Conservation (phyloP, 1,140 invertebrate species). For the Aphidius gifuensis region DNA sequence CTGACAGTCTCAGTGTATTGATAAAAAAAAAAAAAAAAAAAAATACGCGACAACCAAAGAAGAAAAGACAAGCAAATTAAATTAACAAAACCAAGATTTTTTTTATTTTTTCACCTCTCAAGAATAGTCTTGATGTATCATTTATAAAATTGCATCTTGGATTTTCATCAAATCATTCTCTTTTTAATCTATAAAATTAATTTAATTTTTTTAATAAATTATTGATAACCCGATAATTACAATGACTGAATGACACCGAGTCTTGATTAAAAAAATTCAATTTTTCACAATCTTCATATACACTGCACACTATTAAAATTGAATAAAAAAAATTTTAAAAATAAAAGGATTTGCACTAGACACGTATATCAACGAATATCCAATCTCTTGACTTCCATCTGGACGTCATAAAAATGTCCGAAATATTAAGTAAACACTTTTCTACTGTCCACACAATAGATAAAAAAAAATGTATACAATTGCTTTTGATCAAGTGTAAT, state of each 20-base stretch:
- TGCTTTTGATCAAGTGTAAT: not conserved
- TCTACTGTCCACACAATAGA: slow-evolving; percentile 3
- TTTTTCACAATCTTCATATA: too few species aligned
- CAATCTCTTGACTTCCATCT: slow-evolving; percentile 13
- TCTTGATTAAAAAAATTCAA: not conserved
- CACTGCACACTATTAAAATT: not conserved
- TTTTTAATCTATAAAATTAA: too few species aligned
- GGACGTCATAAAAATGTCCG: slow-evolving; percentile 4
- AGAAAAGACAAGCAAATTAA: too few species aligned
- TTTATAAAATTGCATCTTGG: too few species aligned
- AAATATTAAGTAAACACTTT: slow-evolving; percentile 6
- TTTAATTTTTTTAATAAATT: slow-evolving; percentile 1
- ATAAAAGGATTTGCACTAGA: slow-evolving; percentile 22
- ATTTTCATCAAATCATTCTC: too few species aligned
- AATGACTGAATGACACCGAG: not conserved
- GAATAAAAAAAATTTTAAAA: slow-evolving; percentile 5
- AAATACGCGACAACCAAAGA: not conserved
- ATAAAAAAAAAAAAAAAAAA: not conserved
- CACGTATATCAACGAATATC: slow-evolving; percentile 31
- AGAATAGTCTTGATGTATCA: too few species aligned
- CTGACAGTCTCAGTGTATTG: slow-evolving; percentile 9
- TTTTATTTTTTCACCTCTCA: too few species aligned
- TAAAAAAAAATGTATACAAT: not conserved
- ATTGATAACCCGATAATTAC: too few species aligned
- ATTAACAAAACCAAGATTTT: too few species aligned